Evolutionary conservation across 2,797 vertebrate genomes (phyloP).

Genomic region (Artibeus jamaicensis): DNA sequence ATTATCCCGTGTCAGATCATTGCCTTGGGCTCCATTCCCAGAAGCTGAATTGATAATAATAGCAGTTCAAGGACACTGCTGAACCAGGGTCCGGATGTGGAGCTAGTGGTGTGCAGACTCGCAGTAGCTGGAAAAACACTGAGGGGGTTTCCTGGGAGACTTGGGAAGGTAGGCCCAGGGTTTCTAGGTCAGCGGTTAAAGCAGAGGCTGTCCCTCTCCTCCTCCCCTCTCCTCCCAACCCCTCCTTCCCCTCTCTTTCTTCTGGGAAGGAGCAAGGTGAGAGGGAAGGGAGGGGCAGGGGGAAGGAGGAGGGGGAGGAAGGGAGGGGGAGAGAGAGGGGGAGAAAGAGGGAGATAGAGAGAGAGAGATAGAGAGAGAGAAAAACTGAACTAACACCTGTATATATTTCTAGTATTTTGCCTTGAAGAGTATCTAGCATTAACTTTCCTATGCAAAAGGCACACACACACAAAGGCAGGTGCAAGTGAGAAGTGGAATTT

Average conservation of each 20-base stretch:
- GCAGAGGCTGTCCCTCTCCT: not conserved
- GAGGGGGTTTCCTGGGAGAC: not conserved
- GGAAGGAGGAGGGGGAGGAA: not conserved
- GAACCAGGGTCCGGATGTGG: too few relatives aligned
- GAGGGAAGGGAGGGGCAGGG: not conserved
- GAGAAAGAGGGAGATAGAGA: too few relatives aligned
- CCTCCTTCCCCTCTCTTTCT: not conserved
- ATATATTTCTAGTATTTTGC: not conserved
- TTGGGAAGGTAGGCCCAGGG: not conserved
- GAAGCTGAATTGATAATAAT: not conserved
- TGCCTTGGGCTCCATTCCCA: constrained; percentile 45
- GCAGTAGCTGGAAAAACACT: not conserved
- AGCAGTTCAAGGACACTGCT: not conserved
- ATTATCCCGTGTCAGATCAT: not conserved
- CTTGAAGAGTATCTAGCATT: not conserved
- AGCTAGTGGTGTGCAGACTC: not conserved
- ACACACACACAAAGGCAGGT: not conserved
- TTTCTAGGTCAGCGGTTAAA: not conserved
- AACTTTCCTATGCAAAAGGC: not conserved
- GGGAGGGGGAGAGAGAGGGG: too few relatives aligned
- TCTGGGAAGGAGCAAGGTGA: not conserved
- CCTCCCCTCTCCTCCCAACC: too few relatives aligned
- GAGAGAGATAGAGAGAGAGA: too few relatives aligned
- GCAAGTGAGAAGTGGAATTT: not conserved
- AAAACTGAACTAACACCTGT: not conserved